Evolutionary conservation across 2,888 invertebrate species (phyloP), one percentile per base, ranked within the genome.

Genomic region (Rhamnusium bicolor): DNA sequence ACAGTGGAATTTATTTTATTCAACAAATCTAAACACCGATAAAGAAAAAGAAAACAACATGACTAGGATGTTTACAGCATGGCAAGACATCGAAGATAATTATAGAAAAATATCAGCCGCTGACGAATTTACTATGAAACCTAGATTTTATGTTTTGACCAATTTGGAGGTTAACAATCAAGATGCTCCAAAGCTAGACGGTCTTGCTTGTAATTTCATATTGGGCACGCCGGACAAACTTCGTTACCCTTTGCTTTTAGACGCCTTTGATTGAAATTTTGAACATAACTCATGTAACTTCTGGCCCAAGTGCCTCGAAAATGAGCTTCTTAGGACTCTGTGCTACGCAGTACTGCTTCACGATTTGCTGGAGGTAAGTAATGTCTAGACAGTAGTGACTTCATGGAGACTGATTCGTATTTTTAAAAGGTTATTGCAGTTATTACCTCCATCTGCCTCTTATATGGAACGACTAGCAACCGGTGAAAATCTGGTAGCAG

Each of bases 141-240:
- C 98, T 0, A 93, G 95, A 82, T 98, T 98, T 89, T 98, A 98
- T 87, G 95, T 96, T 19, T 89, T 98, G 24, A 95, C 96, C 10
- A 93, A 93, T 67, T 89, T 94, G 5, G 97, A 97, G 82, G 72
- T 81, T 27, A 93, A 91, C 85, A 91, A 92, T 79, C 90, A 94
- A 88, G 97, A 97, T 83, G 94, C 95, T 54, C 98, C 98, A 0
- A 98, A 98, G 87, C 90, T 98, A 71, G 98, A 98, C 89, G 96
- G 96, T 2, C 87, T 96, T 68, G 98, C 98, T 1, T 96, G 96
- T 89, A 98, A 97, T 89, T 98, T 98, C 85, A 94, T 98, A 72
- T 90, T 98, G 74, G 97, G 97, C 63, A 97, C 96, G 1, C 94
- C 96, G 0, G 98, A 98, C 85, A 96, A 96, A 88, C 89, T 98